Percentiles rank a stretch among this genome's conserved stretches.
Evolutionary conservation across 1,140 invertebrate species (phyloP).

Genomic region (Anoplolepis gracilipes): DNA sequence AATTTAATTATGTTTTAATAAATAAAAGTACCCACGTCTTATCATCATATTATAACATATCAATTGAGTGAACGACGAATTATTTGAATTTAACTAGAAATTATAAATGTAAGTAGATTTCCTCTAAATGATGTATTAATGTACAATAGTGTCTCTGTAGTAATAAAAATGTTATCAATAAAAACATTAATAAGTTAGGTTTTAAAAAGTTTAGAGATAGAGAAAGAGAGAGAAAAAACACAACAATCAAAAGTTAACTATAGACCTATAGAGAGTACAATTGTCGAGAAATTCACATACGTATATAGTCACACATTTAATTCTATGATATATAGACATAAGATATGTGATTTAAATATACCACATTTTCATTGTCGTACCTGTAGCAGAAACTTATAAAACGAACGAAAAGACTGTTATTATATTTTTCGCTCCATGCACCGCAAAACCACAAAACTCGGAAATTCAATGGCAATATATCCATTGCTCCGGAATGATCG

Average conservation of each 20-base stretch:
- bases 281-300: not conserved
- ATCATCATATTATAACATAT: not conserved
- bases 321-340: not conserved
- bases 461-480: conserved; percentile 54
- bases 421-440: conserved; percentile 27
- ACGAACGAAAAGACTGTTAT: conserved; percentile 2
- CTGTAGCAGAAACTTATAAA: conserved; percentile 30
- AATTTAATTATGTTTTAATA: not conserved
- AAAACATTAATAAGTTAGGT: no score
- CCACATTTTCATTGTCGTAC: not conserved
- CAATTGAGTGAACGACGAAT: not conserved
- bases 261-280: not conserved
- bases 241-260: not conserved
- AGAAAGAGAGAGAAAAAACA: not conserved
- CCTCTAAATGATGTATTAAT: no score
- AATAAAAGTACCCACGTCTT: not conserved
- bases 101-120: not conserved
- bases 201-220: not conserved
- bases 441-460: conserved; percentile 55
- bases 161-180: not conserved
- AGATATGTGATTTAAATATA: not conserved
- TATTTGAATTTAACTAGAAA: not conserved
- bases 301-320: not conserved
- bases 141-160: no score
- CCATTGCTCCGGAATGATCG: conserved; percentile 16